Percentiles rank a stretch among this genome's conserved stretches.
These are phyloP conservation scores for Tiliqua scincoides DNA, from an alignment of 2,113 vertebrate species.

Conservation along the genomic window DNA sequence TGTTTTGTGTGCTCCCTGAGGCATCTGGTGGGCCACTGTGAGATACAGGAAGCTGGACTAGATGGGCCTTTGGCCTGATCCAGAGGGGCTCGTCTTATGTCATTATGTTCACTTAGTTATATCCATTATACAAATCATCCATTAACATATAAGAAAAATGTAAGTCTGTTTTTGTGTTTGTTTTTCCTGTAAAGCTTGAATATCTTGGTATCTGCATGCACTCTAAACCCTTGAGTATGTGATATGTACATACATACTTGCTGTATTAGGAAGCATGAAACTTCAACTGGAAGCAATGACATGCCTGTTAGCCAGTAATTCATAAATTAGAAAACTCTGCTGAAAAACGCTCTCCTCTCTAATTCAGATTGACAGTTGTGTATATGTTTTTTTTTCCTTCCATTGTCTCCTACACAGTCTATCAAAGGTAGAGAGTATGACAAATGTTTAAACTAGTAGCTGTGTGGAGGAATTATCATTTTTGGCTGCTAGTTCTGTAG, in stretches of 20 bases:
- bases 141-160: background rate
- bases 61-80: no score
- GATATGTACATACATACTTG: background rate
- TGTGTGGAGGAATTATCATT: background rate
- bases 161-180: background rate
- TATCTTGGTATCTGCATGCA: conserved; percentile 11
- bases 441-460: background rate
- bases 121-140: background rate
- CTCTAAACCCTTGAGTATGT: background rate
- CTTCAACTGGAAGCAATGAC: conserved; percentile 43
- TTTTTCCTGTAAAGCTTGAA: background rate
- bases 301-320: conserved; percentile 21
- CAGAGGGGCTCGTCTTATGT: no score
- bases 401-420: conserved; percentile 15
- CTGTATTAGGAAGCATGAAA: conserved; percentile 48
- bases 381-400: background rate
- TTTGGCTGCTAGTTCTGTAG: background rate
- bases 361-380: conserved; percentile 31
- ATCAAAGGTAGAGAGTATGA: background rate
- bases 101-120: no score
- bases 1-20: no score
- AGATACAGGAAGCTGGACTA: no score
- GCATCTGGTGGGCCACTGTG: no score
- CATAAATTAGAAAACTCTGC: conserved; percentile 9
- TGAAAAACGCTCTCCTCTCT: conserved; percentile 16